Conservation (phyloP, 92 coral and sea anemone species). For the Galaxea fascicularis region DNA sequence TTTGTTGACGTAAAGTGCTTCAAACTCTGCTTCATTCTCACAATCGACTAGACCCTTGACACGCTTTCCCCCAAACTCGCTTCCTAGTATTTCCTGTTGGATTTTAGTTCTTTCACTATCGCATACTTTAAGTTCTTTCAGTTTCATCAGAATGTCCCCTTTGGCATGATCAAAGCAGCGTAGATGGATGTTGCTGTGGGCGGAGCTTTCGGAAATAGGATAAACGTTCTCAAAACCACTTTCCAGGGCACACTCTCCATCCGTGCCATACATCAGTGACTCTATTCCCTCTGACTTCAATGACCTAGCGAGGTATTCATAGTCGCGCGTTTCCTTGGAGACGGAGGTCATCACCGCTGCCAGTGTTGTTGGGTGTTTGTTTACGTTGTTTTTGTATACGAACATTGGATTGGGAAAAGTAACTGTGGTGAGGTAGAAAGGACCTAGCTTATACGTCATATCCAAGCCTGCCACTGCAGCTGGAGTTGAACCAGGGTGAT, state of each 20-base stretch:
- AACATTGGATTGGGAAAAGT: conserved; percentile 73
- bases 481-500: conserved; percentile 35
- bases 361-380: conserved; percentile 68
- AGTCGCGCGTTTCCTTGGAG: conserved; percentile 64
- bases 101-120: conserved; percentile 35
- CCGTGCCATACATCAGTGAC: conserved; percentile 61
- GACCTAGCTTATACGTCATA: conserved; percentile 62
- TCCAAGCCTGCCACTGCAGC: conserved; percentile 63
- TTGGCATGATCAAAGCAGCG: conserved; percentile 69
- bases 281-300: conserved; percentile 49
- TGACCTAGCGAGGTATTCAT: conserved; percentile 65
- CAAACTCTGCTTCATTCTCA: conserved; percentile 49
- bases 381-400: conserved; percentile 39
- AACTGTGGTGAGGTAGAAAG: conserved; percentile 58
- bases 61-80: conserved; percentile 30
- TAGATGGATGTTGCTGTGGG: conserved; percentile 56
- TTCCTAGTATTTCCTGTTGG: conserved; percentile 40
- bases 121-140: conserved; percentile 39
- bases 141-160: conserved; percentile 34
- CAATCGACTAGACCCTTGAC: conserved; percentile 59
- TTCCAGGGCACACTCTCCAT: conserved; percentile 58
- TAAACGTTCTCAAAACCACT: conserved; percentile 55
- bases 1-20: conserved; percentile 24
- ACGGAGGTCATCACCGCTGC: conserved; percentile 75
- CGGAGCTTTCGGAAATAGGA: conserved; percentile 30